Base-by-base conservation (phyloP, 2,888 invertebrate genomes). In the Lasioglossum morio region DNA sequence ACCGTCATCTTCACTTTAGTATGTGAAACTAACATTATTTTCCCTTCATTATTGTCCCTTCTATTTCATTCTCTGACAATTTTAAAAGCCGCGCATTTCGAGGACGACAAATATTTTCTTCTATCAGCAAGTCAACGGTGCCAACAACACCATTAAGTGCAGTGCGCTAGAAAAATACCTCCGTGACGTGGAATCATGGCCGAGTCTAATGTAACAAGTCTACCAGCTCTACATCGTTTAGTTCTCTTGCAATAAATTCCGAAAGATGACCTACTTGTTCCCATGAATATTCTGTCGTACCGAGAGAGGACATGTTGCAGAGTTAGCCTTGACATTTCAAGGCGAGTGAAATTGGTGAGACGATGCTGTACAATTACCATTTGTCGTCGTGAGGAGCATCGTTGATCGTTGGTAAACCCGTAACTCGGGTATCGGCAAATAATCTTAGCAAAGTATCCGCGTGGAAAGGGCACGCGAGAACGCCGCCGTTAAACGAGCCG, bases 371-470 rank as follows among this genome's bases (percentile, higher is more conserved):
- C 60, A 16, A 60, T 60, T 60, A 34, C 66, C 66, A 34, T 66
- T 34, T 30, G 34, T 34, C 34, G 34, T 66, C 66, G 34, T 8
- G 30, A 7, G 5, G 66, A 66, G 30, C 34, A 19, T 19, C 66
- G 30, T 30, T 19, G 66, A 19, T 66, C 66, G 34, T 66, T 19
- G 60, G 60, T 27, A 14, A 27, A 27, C 60, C 27, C 60, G 60
- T 60, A 27, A 27, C 60, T 60, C 27, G 34, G 34, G 34, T 66
- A 66, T 66, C 66, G 66, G 66, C 66, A 66, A 66, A 66, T 66
- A 66, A 66, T 66, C 66, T 66, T 66, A 2, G 43, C 27, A 27
- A 27, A 60, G 40, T 60, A 43, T 60, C 30, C 30, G 23, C 27
- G 63, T 43, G 23, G 63, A 27, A 40, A 27, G 40, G 43, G 14